Conservation (phyloP, 2,888 invertebrate species). For the Acleris emargana region DNA sequence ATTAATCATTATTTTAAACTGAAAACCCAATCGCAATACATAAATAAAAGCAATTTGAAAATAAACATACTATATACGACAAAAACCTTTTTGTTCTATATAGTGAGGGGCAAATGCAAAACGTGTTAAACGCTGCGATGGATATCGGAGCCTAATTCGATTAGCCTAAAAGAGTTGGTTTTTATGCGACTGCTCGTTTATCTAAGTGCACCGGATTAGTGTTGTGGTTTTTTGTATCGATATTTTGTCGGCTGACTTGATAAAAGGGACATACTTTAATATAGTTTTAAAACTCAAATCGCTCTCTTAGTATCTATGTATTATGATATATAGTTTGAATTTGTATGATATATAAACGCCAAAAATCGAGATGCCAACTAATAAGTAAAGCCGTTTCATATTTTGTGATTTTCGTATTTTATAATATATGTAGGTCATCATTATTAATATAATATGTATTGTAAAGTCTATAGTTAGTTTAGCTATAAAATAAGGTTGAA, state of each 20-base stretch:
- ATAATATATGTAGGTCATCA: no score
- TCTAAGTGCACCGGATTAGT: conserved; percentile 67
- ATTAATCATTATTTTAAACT: no score
- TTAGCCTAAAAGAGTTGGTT: conserved; percentile 80
- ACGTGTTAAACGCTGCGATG: conserved; percentile 80
- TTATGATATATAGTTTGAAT: no score
- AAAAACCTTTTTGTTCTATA: conserved; percentile 12
- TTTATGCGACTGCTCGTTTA: conserved; percentile 78
- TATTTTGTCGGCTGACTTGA: conserved; percentile 12
- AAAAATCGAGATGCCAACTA: no score
- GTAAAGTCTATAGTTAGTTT: no score
- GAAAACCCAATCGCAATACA: not conserved
- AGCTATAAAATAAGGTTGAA: no score
- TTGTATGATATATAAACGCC: no score
- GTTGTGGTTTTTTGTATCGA: conserved; percentile 48
- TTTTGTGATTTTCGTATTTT: no score
- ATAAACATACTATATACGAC: conserved; percentile 21
- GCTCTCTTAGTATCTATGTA: no score
- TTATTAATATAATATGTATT: no score
- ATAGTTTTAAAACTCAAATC: not conserved
- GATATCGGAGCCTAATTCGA: conserved; percentile 79
- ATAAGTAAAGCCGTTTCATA: no score
- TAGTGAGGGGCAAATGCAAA: conserved; percentile 71
- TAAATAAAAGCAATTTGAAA: conserved; percentile 8
- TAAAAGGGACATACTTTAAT: not conserved